These are phyloP conservation scores for Atherinosoma microstoma DNA, from an alignment of 2,797 vertebrate species.

Conservation along the genomic window DNA sequence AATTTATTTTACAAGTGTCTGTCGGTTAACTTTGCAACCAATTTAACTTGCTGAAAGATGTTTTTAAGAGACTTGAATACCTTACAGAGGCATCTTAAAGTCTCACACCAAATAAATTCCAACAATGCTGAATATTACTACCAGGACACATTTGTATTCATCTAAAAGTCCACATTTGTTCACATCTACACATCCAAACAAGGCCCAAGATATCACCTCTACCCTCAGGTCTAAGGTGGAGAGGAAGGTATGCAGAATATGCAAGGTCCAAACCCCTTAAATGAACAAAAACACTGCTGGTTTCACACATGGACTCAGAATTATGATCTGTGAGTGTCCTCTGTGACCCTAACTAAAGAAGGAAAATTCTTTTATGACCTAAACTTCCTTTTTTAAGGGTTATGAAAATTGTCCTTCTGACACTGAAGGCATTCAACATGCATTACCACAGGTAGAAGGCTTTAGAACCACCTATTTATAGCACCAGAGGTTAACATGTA, in stretches of 20 bases:
- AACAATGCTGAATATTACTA: not conserved
- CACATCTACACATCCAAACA: not conserved
- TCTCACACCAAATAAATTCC: not conserved
- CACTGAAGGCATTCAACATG: not conserved
- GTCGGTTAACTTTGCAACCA: not conserved
- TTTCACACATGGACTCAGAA: not conserved
- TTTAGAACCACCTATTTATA: not conserved
- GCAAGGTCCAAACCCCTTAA: not conserved
- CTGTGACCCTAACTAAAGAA: not conserved
- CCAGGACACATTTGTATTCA: not conserved
- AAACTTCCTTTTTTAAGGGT: not conserved
- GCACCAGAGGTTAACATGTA: not conserved
- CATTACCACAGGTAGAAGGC: not conserved
- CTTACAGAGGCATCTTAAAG: not conserved
- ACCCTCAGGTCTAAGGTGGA: not conserved
- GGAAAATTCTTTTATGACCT: not conserved
- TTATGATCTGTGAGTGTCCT: not conserved
- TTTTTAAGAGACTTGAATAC: not conserved
- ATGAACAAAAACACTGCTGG: not conserved
- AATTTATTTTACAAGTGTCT: not conserved
- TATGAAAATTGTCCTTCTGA: not conserved
- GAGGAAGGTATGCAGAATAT: not conserved
- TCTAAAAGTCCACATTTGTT: not conserved
- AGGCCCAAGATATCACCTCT: not conserved
- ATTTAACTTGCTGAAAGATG: not conserved